Evolutionary conservation across 2,888 invertebrate species (phyloP).

Genomic region (Sarcophaga rosellei): DNA sequence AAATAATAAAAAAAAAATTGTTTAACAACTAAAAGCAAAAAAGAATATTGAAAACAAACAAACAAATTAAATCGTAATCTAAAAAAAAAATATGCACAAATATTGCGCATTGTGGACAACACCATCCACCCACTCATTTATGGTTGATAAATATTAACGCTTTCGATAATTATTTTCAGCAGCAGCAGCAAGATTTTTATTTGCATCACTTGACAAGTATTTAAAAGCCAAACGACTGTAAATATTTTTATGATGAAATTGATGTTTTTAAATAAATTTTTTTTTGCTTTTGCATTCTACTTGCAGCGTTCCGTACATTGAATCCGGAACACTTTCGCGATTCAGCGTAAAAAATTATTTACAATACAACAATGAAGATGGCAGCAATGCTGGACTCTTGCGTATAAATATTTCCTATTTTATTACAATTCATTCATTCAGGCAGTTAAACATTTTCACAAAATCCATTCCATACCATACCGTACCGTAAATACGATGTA

Average conservation of each 20-base stretch:
- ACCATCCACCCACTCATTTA: slow-evolving; percentile 11
- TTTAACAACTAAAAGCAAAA: not conserved
- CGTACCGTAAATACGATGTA: not conserved
- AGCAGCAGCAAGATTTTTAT: not conserved
- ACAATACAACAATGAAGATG: not conserved
- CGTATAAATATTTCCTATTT: slow-evolving; percentile 32
- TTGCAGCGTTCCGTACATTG: slow-evolving; percentile 38
- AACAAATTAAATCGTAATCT: slow-evolving; percentile 5
- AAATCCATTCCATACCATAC: slow-evolving; percentile 9
- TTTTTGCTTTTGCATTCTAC: not conserved
- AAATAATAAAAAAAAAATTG: slow-evolving; percentile 23
- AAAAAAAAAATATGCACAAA: slow-evolving; percentile 2
- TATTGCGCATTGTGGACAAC: not conserved
- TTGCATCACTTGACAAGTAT: slow-evolving; percentile 39
- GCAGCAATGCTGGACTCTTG: not conserved
- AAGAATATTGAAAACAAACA: not conserved
- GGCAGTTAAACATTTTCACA: not conserved
- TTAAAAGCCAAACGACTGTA: slow-evolving; percentile 3
- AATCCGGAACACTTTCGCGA: slow-evolving; percentile 55
- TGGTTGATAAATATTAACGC: not conserved
- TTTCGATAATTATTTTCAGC: not conserved
- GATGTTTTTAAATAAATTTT: slow-evolving; percentile 24
- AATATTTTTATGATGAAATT: slow-evolving; percentile 40
- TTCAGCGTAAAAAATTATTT: slow-evolving; percentile 30
- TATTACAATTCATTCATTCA: slow-evolving; percentile 8